Evolutionary conservation across 2,113 vertebrate species (phyloP).

Genomic region (mouse (Mus musculus)): GRCm39 chr19:33964001-33964500

Average conservation of each 20-base stretch:
- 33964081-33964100: not conserved
- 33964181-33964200: not conserved
- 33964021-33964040: not conserved
- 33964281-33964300: not conserved
- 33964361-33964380: not conserved
- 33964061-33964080: not conserved
- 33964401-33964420: not conserved
- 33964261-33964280: not conserved
- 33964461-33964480: not conserved
- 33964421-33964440: not conserved
- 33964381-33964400: not conserved
- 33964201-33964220: not conserved
- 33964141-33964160: not conserved
- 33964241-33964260: not conserved
- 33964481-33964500: not conserved
- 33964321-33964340: not conserved
- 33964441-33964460: not conserved
- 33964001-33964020: too few relatives aligned
- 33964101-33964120: not conserved
- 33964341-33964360: not conserved
- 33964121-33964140: not conserved
- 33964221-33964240: not conserved
- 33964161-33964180: not conserved
- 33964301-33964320: not conserved
- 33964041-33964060: not conserved